Evolutionary conservation across 2,888 invertebrate genomes (phyloP).

Genomic region (Hydrotaea cyrtoneurina): DNA sequence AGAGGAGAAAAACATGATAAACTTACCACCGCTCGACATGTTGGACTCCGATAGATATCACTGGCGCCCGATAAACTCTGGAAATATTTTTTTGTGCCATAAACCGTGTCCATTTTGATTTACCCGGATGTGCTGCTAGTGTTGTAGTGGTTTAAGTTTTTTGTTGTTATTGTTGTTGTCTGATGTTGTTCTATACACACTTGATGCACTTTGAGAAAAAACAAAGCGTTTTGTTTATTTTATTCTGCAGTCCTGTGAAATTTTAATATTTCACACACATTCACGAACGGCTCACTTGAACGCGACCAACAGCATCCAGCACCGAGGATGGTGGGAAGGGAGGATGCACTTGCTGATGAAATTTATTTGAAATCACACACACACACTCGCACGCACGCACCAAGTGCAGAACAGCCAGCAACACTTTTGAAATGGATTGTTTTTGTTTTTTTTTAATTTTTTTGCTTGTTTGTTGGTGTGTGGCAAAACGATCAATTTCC

Average conservation of each 20-base stretch:
- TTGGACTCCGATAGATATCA: constrained; percentile 79
- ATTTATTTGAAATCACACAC: constrained; percentile 33
- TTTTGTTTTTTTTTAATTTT: not conserved
- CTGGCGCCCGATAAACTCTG: constrained; percentile 80
- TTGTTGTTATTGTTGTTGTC: constrained; percentile 14
- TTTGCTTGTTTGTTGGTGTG: not conserved
- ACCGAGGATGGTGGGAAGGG: too few species aligned
- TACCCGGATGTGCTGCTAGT: constrained; percentile 2
- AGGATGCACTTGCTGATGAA: constrained; percentile 7
- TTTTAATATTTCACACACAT: constrained; percentile 38
- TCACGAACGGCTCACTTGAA: constrained; percentile 7
- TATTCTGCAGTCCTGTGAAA: constrained; percentile 17
- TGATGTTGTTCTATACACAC: constrained; percentile 20
- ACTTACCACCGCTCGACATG: constrained; percentile 80
- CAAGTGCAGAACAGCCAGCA: not conserved
- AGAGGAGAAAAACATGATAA: not conserved
- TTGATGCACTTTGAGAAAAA: constrained; percentile 4
- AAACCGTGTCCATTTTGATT: constrained; percentile 79
- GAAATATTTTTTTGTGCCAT: constrained; percentile 81
- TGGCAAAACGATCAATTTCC: constrained; percentile 55
- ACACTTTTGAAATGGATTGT: not conserved
- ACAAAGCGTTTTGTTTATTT: constrained; percentile 20
- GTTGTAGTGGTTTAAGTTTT: not conserved
- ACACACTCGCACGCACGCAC: not conserved
- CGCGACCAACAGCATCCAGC: not conserved